Evolutionary conservation across 2,888 invertebrate species (phyloP), one percentile per base, ranked within the genome.

Genomic region (Calliphora vomitoria): DNA sequence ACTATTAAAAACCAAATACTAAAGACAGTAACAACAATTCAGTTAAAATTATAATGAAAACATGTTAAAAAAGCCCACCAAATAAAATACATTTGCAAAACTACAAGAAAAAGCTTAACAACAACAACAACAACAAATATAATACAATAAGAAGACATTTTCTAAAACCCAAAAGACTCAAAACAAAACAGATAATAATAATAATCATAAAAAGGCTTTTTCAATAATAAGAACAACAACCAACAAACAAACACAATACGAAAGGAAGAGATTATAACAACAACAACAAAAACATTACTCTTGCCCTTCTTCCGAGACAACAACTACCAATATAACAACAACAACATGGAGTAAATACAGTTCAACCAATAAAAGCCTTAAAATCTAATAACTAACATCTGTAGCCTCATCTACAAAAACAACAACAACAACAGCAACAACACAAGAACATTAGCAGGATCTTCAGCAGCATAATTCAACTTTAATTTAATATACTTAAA

Each of bases 41-140:
- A 86, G 44, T 64, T 31, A 44, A 72, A 38, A 84, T 15, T n/a
- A 68, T 18, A 38, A 41, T 41, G 38, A 31, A 20, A 15, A 75
- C 71, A 44, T 88, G 82, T 80, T 74, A 84, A 79, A 25, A 84
- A 81, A 85, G 69, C 80, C 86, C 83, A 86, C 79, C 86, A 82
- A 83, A 79, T 76, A 64, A 75, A 82, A 80, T 82, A 89, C 53
- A 74, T 74, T 82, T 74, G 82, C 83, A 89, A 80, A 62, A 89
- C 69, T 69, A 81, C 38, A 60, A 41, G 60, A 47, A 41, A 81
- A 75, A 88, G 44, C 60, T 58, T 84, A 89, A 83, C 44, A 76
- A 88, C 31, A 53, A 50, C 50, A 64, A 84, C n/a, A 35, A 25
- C 25, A 35, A 35, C 6, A 78, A 11, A 31, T 78, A 81, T 62